Base-by-base conservation (phyloP, 2,113 vertebrate species). In the Chloropsis hardwickii region DNA sequence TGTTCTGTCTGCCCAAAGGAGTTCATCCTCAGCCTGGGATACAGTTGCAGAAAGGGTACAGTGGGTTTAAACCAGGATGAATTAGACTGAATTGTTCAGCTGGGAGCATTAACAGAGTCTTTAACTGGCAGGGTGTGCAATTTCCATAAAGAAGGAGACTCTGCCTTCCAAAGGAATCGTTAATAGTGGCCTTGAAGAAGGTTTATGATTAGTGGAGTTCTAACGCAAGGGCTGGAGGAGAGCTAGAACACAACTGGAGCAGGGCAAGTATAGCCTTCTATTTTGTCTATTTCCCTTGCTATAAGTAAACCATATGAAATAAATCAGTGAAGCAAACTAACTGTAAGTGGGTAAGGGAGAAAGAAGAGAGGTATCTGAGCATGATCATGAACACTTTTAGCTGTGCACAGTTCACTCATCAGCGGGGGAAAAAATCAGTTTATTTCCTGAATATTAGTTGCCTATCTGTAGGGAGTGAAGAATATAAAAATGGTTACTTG, bases 381-480 rank as follows among this genome's bases (percentile, higher is more conserved):
- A n/a, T 33, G 44, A 13, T 31, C 15, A 48, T 19, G 31, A 71
- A 53, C 45, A 28, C 18, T 56, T 76, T 10, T 12, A 90, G 47
- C 35, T 23, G 33, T 22, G 45, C 10, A 29, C 22, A 60, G 44
- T 31, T 90, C 48, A 71, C 15, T 74, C 54, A 83, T 47, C 4
- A 33, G 42, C 4, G 11, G 10, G 21, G 1, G 9, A 0, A 17
- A 21, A 28, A 24, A 47, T 23, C 5, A n/a, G 4, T 69, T 80
- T 80, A 35, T 85, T 77, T 94, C 40, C 47, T 66, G 25, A 85
- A 53, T 57, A 50, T 40, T 73, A 74, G 42, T 66, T 86, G 25
- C 64, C 21, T 65, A 5, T 70, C 48, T 62, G 18, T 24, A 83
- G n/a, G 19, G 14, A 90, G 16, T 37, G 44, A 93, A 85, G 18